Evolutionary conservation across 2,888 invertebrate species (phyloP).

Genomic region (Teinopalpus imperialis): DNA sequence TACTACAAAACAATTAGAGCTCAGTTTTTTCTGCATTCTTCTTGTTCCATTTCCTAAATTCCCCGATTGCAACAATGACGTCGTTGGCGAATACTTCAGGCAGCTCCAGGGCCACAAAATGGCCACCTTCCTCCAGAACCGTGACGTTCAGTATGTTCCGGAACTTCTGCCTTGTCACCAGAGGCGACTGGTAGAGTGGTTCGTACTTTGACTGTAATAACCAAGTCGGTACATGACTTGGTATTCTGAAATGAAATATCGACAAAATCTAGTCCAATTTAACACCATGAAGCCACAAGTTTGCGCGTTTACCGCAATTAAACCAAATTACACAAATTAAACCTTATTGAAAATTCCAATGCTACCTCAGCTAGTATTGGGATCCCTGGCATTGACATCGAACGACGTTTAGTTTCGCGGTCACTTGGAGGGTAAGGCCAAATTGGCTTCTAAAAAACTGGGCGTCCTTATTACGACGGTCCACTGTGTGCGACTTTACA

Average conservation of each 20-base stretch:
- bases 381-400: too few species aligned
- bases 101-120: constrained; percentile 91
- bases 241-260: constrained; percentile 78
- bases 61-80: constrained; percentile 60
- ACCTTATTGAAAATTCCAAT: too few species aligned
- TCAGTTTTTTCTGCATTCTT: constrained; percentile 24
- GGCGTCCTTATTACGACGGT: too few species aligned
- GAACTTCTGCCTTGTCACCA: constrained; percentile 80
- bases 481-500: too few species aligned
- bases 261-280: too few species aligned
- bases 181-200: constrained; percentile 80
- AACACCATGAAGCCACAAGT: too few species aligned
- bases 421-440: too few species aligned
- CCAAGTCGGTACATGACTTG: constrained; percentile 84
- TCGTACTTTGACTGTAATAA: constrained; percentile 87
- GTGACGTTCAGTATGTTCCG: constrained; percentile 84
- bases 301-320: too few species aligned
- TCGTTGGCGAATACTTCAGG: constrained; percentile 86
- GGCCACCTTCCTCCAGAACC: constrained; percentile 86
- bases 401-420: too few species aligned
- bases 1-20: constrained; percentile 5
- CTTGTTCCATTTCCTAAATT: constrained; percentile 40
- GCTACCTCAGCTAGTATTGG: too few species aligned
- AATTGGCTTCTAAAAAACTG: too few species aligned
- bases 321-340: too few species aligned